Conservation (phyloP, 23 tunicate genomes). For the Clavelina lepadiformis region DNA sequence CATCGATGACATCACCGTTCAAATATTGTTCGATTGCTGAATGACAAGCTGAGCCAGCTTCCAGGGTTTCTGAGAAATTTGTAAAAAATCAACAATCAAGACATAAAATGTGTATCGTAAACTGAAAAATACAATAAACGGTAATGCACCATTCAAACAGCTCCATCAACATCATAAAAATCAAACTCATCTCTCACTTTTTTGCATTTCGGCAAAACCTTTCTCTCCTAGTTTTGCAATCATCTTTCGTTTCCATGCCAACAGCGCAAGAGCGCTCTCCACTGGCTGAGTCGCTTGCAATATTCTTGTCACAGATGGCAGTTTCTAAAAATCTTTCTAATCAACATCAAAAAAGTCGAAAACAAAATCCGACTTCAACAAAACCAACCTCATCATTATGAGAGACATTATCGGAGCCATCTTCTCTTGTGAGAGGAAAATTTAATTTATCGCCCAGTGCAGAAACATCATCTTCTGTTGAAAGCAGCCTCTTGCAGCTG, state of each 20-base stretch:
- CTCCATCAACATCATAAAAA: neutral
- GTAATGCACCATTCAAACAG: neutral
- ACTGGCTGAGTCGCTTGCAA: conserved; percentile 43
- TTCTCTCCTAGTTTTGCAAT: conserved; percentile 57
- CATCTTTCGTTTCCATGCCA: conserved; percentile 69
- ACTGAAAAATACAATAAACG: conserved; percentile 1
- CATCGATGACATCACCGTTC: conserved; percentile 9
- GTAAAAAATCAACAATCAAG: neutral
- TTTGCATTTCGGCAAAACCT: conserved; percentile 41
- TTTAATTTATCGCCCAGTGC: too few species aligned
- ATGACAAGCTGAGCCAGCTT: conserved; percentile 35
- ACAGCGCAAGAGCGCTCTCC: conserved; percentile 22
- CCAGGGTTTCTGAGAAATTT: conserved; percentile 23
- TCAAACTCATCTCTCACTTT: conserved; percentile 6
- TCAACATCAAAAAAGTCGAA: too few species aligned
- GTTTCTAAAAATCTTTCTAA: conserved; percentile 17
- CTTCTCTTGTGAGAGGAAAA: too few species aligned
- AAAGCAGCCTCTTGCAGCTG: too few species aligned
- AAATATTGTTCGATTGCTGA: conserved; percentile 29
- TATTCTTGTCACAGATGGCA: conserved; percentile 55
- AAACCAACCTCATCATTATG: too few species aligned
- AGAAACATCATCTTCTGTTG: too few species aligned
- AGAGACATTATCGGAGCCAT: too few species aligned
- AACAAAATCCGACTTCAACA: too few species aligned
- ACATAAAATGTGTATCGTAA: neutral